phyloP scores from a whole-genome alignment of 2,888 invertebrate genomes.

The Nemurella pictetii region DNA sequence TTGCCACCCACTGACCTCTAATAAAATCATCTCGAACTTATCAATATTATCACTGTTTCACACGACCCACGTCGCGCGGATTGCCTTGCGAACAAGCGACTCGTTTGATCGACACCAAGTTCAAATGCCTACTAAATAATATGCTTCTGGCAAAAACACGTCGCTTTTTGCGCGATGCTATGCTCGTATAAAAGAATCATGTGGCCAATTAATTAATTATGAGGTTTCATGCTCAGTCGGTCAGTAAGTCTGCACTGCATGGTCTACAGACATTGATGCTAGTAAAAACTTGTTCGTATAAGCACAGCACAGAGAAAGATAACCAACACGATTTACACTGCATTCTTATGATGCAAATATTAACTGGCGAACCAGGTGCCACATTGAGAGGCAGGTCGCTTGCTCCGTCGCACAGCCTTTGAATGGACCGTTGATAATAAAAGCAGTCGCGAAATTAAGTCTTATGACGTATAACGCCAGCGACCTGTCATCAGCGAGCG shows the following conservation, averaged over 20 bases:
- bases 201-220: not conserved
- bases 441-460: not conserved
- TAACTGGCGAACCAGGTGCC: not conserved
- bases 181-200: not conserved
- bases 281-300: not conserved
- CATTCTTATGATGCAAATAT: not conserved
- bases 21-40: not conserved
- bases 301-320: too few relatives aligned
- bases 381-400: not conserved
- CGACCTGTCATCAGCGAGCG: not conserved
- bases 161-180: not conserved
- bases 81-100: not conserved
- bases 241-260: not conserved
- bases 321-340: too few relatives aligned
- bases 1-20: not conserved
- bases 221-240: not conserved
- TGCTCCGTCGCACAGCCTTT: not conserved
- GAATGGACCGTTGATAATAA: too few relatives aligned
- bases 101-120: slow-evolving; percentile 11
- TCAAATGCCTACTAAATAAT: not conserved
- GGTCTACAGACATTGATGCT: not conserved
- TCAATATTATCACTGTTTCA: not conserved
- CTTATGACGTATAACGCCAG: not conserved
- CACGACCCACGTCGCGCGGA: not conserved
- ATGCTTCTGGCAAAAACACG: not conserved